Evolutionary conservation across 2,888 invertebrate species (phyloP).

Genomic region (Rotaria magnacalcarata): DNA sequence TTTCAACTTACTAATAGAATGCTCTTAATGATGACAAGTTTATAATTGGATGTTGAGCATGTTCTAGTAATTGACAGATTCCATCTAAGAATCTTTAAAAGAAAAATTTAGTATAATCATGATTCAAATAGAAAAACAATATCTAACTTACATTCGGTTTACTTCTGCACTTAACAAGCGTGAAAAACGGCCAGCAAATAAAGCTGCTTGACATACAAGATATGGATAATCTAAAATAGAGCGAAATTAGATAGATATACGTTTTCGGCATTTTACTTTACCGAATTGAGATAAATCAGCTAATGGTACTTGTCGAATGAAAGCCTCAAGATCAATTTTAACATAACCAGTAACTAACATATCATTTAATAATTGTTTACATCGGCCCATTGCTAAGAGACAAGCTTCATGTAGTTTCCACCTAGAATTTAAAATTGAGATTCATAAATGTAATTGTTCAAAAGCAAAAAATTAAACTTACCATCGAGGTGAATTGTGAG

Average conservation of each 20-base stretch:
- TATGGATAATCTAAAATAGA: background rate
- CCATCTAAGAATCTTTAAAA: slow-evolving; percentile 4
- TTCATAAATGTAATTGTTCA: no score
- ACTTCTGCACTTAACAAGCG: background rate
- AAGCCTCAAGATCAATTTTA: slow-evolving; percentile 58
- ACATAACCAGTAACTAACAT: slow-evolving; percentile 54
- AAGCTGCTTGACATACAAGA: slow-evolving; percentile 22
- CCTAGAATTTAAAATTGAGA: slow-evolving; percentile 53
- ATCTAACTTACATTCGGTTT: background rate
- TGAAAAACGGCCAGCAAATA: slow-evolving; percentile 30
- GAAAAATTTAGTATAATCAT: background rate
- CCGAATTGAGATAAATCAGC: slow-evolving; percentile 61
- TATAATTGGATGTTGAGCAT: slow-evolving; percentile 25
- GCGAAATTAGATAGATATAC: background rate
- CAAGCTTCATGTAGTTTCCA: slow-evolving; percentile 70
- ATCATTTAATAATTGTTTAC: slow-evolving; percentile 61
- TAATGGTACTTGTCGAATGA: slow-evolving; percentile 62
- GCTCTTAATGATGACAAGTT: slow-evolving; percentile 14
- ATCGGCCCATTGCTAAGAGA: slow-evolving; percentile 66
- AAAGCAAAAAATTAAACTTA: background rate
- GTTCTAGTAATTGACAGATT: background rate
- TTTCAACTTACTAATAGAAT: slow-evolving; percentile 10
- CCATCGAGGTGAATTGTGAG: slow-evolving; percentile 32
- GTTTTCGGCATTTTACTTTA: slow-evolving; percentile 50
- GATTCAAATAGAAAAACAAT: background rate